Percentiles rank a stretch among this genome's conserved stretches.
Conservation (phyloP, 2,888 invertebrate genomes). For the Nymphalis polychloros region DNA sequence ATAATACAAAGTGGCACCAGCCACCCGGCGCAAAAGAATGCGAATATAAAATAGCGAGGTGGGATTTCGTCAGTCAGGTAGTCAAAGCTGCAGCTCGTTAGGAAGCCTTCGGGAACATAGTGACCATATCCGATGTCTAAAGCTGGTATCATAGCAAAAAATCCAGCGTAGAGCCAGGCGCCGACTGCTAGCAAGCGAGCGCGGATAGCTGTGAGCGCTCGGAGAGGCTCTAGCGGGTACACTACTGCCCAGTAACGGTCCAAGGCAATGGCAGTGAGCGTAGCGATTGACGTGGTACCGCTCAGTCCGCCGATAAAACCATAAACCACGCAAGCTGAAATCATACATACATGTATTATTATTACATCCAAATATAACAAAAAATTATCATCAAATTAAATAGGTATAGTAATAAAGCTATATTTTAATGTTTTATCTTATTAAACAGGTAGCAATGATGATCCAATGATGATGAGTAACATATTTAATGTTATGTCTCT, state of each 20-base stretch:
- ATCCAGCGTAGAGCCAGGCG: conserved; percentile 88
- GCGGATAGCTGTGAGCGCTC: conserved; percentile 83
- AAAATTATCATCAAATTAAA: not conserved
- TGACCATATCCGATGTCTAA: conserved; percentile 86
- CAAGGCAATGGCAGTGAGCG: conserved; percentile 89
- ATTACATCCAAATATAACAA: not conserved
- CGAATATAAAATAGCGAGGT: conserved; percentile 86
- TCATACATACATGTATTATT: conserved; percentile 30
- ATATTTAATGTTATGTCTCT: not conserved
- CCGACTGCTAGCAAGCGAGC: conserved; percentile 83
- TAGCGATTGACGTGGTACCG: conserved; percentile 90
- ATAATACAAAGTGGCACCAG: conserved; percentile 87
- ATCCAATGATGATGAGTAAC: not conserved
- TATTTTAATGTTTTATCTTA: no score
- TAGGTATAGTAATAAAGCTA: no score
- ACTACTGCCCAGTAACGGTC: conserved; percentile 92
- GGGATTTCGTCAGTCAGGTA: conserved; percentile 85
- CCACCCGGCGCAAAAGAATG: conserved; percentile 89
- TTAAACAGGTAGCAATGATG: not conserved
- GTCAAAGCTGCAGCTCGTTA: conserved; percentile 93
- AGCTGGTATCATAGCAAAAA: conserved; percentile 87
- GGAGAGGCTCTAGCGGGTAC: conserved; percentile 86
- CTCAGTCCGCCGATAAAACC: conserved; percentile 91
- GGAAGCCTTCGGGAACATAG: conserved; percentile 91
- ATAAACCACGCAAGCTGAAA: conserved; percentile 88